A percentile compares a stretch with the other conserved stretches of the same genome.
phyloP scores from a whole-genome alignment of 2,888 invertebrate genomes.

The Tenthredo distinguenda region DNA sequence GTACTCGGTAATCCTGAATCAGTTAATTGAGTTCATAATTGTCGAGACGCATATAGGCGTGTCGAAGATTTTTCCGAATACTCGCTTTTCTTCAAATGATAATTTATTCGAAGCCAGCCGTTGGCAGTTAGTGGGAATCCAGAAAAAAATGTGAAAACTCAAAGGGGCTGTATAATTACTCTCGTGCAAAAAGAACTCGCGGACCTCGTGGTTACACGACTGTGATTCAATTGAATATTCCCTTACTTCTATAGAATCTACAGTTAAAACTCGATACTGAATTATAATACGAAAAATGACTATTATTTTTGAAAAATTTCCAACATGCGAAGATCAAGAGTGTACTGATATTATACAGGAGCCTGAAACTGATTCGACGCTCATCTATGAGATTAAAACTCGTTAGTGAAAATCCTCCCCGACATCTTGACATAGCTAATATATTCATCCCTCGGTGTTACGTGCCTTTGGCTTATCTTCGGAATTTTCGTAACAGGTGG shows the following conservation, averaged over 20 bases:
- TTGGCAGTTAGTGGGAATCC: not conserved
- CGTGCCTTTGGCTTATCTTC: slow-evolving; percentile 22
- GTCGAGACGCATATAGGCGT: not conserved
- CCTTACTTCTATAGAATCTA: not conserved
- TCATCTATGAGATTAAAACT: not conserved
- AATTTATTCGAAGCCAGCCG: not conserved
- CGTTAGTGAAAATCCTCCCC: slow-evolving; percentile 10
- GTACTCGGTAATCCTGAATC: not conserved
- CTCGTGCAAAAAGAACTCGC: not conserved
- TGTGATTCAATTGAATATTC: not conserved
- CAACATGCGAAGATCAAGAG: not conserved
- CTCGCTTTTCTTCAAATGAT: not conserved
- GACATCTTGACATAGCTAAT: not conserved
- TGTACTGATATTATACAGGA: not conserved
- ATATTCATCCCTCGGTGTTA: not conserved
- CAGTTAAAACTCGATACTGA: not conserved
- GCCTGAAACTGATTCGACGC: not conserved
- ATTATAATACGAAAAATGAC: not conserved
- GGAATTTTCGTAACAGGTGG: slow-evolving; percentile 79
- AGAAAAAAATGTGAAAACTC: not conserved
- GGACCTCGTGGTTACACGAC: not conserved
- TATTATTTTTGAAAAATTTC: not conserved
- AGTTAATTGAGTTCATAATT: not conserved
- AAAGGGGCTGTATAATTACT: not conserved
- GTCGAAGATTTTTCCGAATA: not conserved